These are phyloP conservation scores for Leptarthrus brevirostris DNA, from an alignment of 2,888 invertebrate genomes.

Conservation along the genomic window DNA sequence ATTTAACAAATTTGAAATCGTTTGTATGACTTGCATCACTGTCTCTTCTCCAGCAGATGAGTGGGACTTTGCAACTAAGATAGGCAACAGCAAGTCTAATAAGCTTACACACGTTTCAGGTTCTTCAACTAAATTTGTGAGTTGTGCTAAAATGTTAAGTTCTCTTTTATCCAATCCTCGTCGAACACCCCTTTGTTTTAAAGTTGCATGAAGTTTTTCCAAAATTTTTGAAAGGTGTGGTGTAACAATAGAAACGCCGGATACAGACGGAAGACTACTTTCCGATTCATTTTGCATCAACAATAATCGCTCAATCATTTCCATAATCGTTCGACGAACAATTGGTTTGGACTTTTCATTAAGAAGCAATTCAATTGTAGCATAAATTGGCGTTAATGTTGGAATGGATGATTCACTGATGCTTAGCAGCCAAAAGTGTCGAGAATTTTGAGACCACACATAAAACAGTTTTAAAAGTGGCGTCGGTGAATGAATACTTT, in stretches of 20 bases:
- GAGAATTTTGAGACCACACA: conserved; percentile 83
- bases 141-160: conserved; percentile 78
- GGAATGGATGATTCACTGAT: neutral
- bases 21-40: conserved; percentile 76
- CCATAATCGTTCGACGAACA: conserved; percentile 77
- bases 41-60: conserved; percentile 75
- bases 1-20: conserved; percentile 79
- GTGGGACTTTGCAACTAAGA: conserved; percentile 75
- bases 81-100: conserved; percentile 77
- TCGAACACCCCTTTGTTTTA: conserved; percentile 71
- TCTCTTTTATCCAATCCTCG: conserved; percentile 76
- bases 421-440: conserved; percentile 71
- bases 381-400: conserved; percentile 72
- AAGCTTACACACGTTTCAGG: conserved; percentile 76
- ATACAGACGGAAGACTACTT: conserved; percentile 63
- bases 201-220: conserved; percentile 74
- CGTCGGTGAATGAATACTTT: conserved; percentile 87
- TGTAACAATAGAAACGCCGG: conserved; percentile 78
- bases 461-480: conserved; percentile 82
- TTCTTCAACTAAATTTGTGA: conserved; percentile 80
- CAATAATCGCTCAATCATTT: conserved; percentile 80
- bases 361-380: conserved; percentile 77
- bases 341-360: conserved; percentile 74
- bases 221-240: conserved; percentile 80
- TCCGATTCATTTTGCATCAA: conserved; percentile 69